Base-by-base conservation (phyloP, 2,797 vertebrate species). In the Acestrorhynchus altus region DNA sequence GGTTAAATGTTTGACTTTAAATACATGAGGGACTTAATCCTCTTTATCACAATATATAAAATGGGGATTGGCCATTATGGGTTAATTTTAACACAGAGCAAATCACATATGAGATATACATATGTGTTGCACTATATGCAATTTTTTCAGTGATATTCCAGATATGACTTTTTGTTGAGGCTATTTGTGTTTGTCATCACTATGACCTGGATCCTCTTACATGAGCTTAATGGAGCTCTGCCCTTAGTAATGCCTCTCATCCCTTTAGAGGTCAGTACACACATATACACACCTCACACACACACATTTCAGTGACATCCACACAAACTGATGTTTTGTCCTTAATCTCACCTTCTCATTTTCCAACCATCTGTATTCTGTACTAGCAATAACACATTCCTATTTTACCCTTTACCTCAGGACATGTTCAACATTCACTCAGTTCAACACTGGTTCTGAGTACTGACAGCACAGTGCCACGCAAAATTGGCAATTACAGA, bases 191-290 rank as follows among this genome's bases (percentile, higher is more conserved):
- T 70, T 63, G 69, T 61, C 68, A 57, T 78, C 66, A 81, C 47
- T 18, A 16, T 54, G 40, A 69, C 52, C 44, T 42, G 40, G 49
- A 77, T 81, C 79, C 57, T 75, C 69, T 85, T 83, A 81, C 73
- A 79, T 28, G 60, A 10, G 47, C 60, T 68, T 76, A 74, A 78
- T 85, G 73, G 49, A 73, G 51, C 74, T 61, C 40, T 69, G 46
- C 1, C 52, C 49, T 69, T 52, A 72, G 52, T 67, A 75, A 44
- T 78, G 71, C 60, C 77, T 49, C 76, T 66, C 73, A 60, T 72
- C 22, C 26, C 44, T 81, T 77, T 56, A 84, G 51, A 79, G 76
- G 79, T 81, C 59, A 56, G 39, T 57, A 46, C 39, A 31, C 35
- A 44, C 18, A 16, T 40, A 69, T 57, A 47, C 31, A 4, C 31